These are phyloP conservation scores for Bostrychus sinensis DNA, from an alignment of 2,113 vertebrate species.

Conservation along the genomic window DNA sequence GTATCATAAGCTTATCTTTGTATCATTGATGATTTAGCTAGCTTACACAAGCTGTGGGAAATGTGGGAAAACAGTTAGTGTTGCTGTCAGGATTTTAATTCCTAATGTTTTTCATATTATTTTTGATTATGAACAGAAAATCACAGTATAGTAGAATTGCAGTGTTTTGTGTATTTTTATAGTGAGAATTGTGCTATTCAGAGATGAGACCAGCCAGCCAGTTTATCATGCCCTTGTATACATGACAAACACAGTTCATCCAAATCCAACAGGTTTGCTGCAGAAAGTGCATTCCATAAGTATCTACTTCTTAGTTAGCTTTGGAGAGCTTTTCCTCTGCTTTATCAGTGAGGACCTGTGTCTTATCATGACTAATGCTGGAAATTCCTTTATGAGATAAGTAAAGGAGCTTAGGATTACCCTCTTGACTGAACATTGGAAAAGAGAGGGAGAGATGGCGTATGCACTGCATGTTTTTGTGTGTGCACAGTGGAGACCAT, in stretches of 20 bases:
- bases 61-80: not conserved
- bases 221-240: constrained; percentile 5
- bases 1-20: not conserved
- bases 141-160: not conserved
- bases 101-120: not conserved
- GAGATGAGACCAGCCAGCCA: not conserved
- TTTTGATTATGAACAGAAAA: too few relatives aligned
- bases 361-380: constrained; percentile 81
- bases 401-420: constrained; percentile 82
- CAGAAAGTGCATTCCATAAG: constrained; percentile 68
- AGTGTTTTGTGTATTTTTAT: not conserved
- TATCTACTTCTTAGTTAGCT: constrained; percentile 73
- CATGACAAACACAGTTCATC: constrained; percentile 39
- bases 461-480: constrained; percentile 55
- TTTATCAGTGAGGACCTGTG: constrained; percentile 74
- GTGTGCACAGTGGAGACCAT: constrained; percentile 9
- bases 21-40: not conserved
- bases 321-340: constrained; percentile 69
- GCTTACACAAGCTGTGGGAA: not conserved
- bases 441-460: constrained; percentile 56
- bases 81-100: not conserved
- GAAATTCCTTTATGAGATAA: constrained; percentile 83
- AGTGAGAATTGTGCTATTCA: not conserved
- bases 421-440: constrained; percentile 78
- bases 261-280: constrained; percentile 47